A percentile compares a stretch with the other conserved stretches of the same genome.
Conservation (phyloP, 2,797 vertebrate species). For the Echiichthys vipera region DNA sequence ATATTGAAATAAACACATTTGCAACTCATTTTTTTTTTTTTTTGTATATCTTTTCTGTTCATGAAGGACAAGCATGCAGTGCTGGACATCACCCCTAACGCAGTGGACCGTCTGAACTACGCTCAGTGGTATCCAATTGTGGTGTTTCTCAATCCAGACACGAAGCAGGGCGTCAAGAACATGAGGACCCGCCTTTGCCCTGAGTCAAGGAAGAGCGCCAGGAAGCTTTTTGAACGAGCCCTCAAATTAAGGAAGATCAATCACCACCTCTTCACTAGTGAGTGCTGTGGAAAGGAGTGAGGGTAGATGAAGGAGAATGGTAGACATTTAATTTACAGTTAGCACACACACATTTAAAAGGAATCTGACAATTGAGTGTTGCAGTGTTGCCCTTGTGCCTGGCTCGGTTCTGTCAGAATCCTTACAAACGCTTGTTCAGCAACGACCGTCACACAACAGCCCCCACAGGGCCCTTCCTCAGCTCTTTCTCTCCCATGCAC, state of each 20-base stretch:
- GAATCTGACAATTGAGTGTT: conserved; percentile 38
- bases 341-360: conserved; percentile 29
- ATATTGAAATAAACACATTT: neutral
- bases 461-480: conserved; percentile 9
- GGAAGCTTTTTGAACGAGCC: conserved; percentile 95
- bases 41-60: conserved; percentile 21
- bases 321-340: conserved; percentile 11
- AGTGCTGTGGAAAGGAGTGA: conserved; percentile 69
- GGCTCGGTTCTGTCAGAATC: conserved; percentile 45
- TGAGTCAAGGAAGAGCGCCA: conserved; percentile 95
- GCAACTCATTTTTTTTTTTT: neutral
- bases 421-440: conserved; percentile 37
- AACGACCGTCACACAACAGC: conserved; percentile 32
- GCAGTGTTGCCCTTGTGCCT: conserved; percentile 28
- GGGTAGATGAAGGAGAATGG: neutral
- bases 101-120: conserved; percentile 97
- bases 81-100: conserved; percentile 98
- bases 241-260: conserved; percentile 98
- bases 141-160: conserved; percentile 97
- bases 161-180: conserved; percentile 97
- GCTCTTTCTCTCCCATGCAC: too few relatives aligned
- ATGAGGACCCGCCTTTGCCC: conserved; percentile 97
- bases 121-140: conserved; percentile 99
- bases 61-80: conserved; percentile 96
- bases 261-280: conserved; percentile 97